A percentile compares a stretch with the other conserved stretches of the same genome.
phyloP scores from a whole-genome alignment of 1,140 invertebrate genomes.

The Theocolax elegans region DNA sequence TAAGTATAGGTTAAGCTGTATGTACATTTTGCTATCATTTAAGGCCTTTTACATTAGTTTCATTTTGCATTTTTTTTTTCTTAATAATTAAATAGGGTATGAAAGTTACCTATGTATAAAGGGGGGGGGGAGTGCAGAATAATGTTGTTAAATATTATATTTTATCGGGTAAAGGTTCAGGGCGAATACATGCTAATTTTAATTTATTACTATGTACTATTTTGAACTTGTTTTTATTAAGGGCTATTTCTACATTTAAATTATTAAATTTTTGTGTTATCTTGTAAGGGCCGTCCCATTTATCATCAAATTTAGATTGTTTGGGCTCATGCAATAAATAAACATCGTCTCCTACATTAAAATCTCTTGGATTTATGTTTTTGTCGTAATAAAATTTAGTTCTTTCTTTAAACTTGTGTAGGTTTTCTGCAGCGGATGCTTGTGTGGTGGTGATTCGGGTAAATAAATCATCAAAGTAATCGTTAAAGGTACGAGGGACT shows the following conservation, averaged over 20 bases:
- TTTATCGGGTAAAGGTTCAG: too few species aligned
- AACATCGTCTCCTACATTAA: conserved; percentile 20
- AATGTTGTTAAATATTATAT: too few species aligned
- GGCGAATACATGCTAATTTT: too few species aligned
- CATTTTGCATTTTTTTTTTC: too few species aligned
- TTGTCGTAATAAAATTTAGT: conserved; percentile 26
- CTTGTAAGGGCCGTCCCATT: conserved; percentile 13
- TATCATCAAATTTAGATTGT: background rate
- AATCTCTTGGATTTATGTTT: background rate
- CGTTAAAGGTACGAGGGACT: background rate
- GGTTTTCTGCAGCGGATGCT: background rate
- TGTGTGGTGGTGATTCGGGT: background rate
- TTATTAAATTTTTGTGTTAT: background rate
- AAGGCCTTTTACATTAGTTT: too few species aligned
- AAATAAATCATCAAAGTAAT: background rate
- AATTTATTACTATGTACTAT: too few species aligned
- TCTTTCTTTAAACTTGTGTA: conserved; percentile 16
- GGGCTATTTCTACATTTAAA: conserved; percentile 7
- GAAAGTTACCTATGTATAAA: too few species aligned
- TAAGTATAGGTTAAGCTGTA: too few species aligned
- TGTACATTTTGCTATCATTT: too few species aligned
- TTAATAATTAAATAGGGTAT: too few species aligned
- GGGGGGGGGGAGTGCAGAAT: too few species aligned
- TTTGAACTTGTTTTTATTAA: too few species aligned
- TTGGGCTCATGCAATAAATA: conserved; percentile 25